Evolutionary conservation across 2,888 invertebrate genomes (phyloP), one percentile per base, ranked within the genome.

Genomic region (Pseudococcus longispinus): DNA sequence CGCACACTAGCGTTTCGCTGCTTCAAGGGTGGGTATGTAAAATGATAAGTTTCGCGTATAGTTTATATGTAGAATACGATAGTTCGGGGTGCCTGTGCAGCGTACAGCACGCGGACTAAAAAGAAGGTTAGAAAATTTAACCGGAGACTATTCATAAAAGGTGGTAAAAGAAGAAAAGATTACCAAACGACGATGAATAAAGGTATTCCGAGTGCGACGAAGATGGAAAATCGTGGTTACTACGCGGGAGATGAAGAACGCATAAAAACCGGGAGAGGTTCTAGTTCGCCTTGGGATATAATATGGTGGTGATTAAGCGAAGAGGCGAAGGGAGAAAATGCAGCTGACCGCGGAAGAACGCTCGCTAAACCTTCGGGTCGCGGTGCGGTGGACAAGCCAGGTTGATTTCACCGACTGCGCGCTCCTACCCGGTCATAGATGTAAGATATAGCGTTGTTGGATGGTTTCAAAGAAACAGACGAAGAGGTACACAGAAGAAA

Each of bases 271-370:
- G 42, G 85, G 85, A 70, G 85, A 70, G 85, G 85, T 85, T 85
- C 85, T 70, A 85, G 85, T 85, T 85, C 65, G 85, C 85, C 85
- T 85, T 85, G 85, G 85, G 85, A 85, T 44, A 70, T 44, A 65
- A 44, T 70, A 37, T 32, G 85, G 23, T 70, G 85, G 70, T 37
- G 65, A 70, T 85, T 70, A 85, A 8, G 85, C 70, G 70, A 42
- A 65, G 85, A n/a, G 85, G 65, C 42, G 70, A 65, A 32, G 65
- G 70, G 70, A 44, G 85, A 26, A 70, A 42, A 65, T 85, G 85
- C 85, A 85, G 85, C 85, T 85, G 85, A 85, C 85, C 85, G 65
- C 85, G 85, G 85, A 85, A 85, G 85, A 85, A 85, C 85, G 85
- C 65, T 85, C 85, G 60, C 77, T 84, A 55, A 26, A 70, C 70